phyloP scores from a whole-genome alignment of 2,888 invertebrate species.

The Temnothorax unifasciatus region DNA sequence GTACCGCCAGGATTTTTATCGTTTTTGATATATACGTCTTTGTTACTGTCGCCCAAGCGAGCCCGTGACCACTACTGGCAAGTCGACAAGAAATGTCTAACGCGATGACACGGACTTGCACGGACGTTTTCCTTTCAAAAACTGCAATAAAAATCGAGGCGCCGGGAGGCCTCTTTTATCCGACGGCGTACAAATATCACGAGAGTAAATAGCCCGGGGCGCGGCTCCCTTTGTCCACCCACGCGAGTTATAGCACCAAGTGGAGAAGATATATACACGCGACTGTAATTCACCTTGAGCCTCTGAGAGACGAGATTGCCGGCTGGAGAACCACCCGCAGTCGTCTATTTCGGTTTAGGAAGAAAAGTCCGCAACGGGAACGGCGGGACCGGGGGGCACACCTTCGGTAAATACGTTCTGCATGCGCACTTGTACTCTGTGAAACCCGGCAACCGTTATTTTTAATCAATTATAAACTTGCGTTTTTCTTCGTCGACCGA shows the following conservation, averaged over 20 bases:
- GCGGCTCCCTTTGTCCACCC: constrained; percentile 59
- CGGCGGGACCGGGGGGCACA: not conserved
- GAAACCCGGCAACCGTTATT: constrained; percentile 27
- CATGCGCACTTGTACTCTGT: constrained; percentile 8
- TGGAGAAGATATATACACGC: constrained; percentile 39
- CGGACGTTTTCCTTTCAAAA: constrained; percentile 6
- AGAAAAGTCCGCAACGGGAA: constrained; percentile 35
- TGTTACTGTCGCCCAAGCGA: not conserved
- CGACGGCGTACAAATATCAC: constrained; percentile 61
- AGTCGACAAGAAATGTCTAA: constrained; percentile 14
- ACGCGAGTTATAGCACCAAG: constrained; percentile 49
- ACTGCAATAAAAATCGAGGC: constrained; percentile 8
- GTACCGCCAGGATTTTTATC: constrained; percentile 3
- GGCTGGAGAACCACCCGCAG: constrained; percentile 47
- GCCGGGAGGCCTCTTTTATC: constrained; percentile 52
- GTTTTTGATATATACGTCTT: constrained; percentile 12
- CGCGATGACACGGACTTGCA: not conserved
- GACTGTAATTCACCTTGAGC: constrained; percentile 62
- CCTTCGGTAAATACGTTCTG: constrained; percentile 41
- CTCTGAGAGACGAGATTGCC: constrained; percentile 54
- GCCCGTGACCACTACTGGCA: not conserved
- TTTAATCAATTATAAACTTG: not conserved
- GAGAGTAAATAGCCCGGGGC: constrained; percentile 62
- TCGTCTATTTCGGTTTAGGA: constrained; percentile 55
- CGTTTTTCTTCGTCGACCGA: not conserved